phyloP scores from a whole-genome alignment of 2,888 invertebrate genomes.

The Drosophila pegasa region DNA sequence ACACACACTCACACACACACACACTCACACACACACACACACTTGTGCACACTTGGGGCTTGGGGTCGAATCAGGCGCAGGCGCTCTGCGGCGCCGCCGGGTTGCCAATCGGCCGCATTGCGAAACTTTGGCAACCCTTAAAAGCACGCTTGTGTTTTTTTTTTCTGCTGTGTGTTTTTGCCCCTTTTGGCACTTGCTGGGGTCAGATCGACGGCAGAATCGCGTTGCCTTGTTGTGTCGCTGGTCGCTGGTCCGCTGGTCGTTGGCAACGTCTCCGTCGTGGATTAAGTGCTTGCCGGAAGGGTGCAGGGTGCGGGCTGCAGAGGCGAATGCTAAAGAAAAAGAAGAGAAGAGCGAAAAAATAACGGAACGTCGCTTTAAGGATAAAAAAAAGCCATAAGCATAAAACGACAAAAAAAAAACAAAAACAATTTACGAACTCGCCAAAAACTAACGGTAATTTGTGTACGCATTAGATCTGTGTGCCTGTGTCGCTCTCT shows the following conservation, averaged over 20 bases:
- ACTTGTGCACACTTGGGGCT: background rate
- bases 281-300: conserved; percentile 12
- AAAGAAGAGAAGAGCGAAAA: background rate
- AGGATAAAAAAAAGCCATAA: background rate
- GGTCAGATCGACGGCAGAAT: conserved; percentile 53
- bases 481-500: conserved; percentile 5
- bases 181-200: conserved; percentile 32
- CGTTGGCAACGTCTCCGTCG: conserved; percentile 5
- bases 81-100: conserved; percentile 31
- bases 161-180: background rate
- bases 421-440: conserved; percentile 9
- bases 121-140: conserved; percentile 39
- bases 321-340: background rate
- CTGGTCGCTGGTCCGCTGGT: conserved; percentile 21
- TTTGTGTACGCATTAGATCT: conserved; percentile 22
- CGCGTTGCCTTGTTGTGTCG: conserved; percentile 43
- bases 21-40: background rate
- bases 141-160: conserved; percentile 5
- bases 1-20: background rate
- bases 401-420: too few species aligned
- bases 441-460: conserved; percentile 48
- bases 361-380: background rate
- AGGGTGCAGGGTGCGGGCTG: background rate
- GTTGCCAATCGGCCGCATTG: conserved; percentile 40
- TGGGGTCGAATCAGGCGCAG: conserved; percentile 46